Base-by-base conservation (phyloP, 2,797 vertebrate genomes). In the Fringilla coelebs region DNA sequence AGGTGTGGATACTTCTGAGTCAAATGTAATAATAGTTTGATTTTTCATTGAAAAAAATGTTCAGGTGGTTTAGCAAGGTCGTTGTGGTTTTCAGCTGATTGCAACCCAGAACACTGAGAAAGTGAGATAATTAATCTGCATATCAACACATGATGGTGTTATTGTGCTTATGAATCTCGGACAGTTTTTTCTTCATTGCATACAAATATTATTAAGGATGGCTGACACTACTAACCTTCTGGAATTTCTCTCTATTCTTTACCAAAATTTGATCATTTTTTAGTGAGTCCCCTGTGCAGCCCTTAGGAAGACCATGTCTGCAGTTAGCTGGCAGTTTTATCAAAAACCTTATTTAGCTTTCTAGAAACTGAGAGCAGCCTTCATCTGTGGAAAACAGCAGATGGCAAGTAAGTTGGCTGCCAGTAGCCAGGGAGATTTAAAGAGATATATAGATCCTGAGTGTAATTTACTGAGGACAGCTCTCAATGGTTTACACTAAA, bases 371-470 rank as follows among this genome's bases (percentile, higher is more conserved):
- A 90, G 28, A 89, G 34, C n/a, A 85, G 38, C 25, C 40, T 76
- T 92, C 67, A 87, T 55, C 48, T 10, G 0, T 70, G 55, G 36
- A 91, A 91, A 94, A 38, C 6, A 92, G 85, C 92, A 95, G 88
- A 93, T 95, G 94, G 95, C 24, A 91, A 83, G 49, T 63, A 93
- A 78, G 73, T 32, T 93, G 60, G 13, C 40, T 91, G 90, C 55
- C 36, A 79, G 62, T 61, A 91, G 70, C 55, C 73, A 86, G 74
- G 48, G 70, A 95, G 38, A 84, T 45, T 79, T 94, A 91, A 94
- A 86, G 40, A 94, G 60, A 73, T 78, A 57, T 63, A 88, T 34
- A 88, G 40, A 43, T 76, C 80, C 51, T 81, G 70, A 83, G 79
- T 73, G 36, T 34, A 91, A 85, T 90, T 93, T 95, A 73, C 71